A percentile compares a stretch with the other conserved stretches of the same genome.
Conservation (phyloP, 2,888 invertebrate species). For the Tetheella fluctuosa region DNA sequence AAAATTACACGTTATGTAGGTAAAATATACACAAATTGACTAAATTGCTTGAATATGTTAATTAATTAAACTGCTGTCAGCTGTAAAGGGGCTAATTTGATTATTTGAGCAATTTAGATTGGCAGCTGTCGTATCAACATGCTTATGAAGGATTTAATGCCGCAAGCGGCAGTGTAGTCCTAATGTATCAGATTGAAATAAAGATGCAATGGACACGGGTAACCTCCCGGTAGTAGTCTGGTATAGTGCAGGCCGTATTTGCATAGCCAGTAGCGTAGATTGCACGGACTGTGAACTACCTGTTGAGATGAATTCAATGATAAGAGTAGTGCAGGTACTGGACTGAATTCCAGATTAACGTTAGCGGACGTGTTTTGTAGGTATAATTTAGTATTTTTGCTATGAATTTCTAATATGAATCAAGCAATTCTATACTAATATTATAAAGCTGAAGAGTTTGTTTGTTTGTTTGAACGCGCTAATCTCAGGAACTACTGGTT, state of each 20-base stretch:
- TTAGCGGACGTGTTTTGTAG: constrained; percentile 4
- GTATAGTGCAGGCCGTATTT: constrained; percentile 37
- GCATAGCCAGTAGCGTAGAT: constrained; percentile 46
- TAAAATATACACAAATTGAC: constrained; percentile 27
- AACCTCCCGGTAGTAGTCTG: constrained; percentile 19
- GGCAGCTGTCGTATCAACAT: not conserved
- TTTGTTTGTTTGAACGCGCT: no score
- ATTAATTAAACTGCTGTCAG: constrained; percentile 28
- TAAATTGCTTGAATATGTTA: constrained; percentile 30
- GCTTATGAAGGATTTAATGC: not conserved
- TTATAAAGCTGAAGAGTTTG: no score
- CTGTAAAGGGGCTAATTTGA: constrained; percentile 5
- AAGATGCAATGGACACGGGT: constrained; percentile 27
- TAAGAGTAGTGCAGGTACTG: constrained; percentile 29
- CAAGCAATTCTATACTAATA: not conserved
- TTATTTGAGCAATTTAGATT: constrained; percentile 3
- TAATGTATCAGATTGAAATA: constrained; percentile 27
- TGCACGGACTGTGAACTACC: constrained; percentile 34
- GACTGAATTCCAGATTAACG: constrained; percentile 29
- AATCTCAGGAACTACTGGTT: no score
- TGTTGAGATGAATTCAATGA: constrained; percentile 37
- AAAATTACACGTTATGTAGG: not conserved
- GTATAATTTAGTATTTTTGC: not conserved
- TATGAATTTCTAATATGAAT: not conserved
- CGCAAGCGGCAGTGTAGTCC: not conserved